These are phyloP conservation scores for Lycaon pictus DNA, from an alignment of 2,113 vertebrate genomes.

Conservation along the genomic window DNA sequence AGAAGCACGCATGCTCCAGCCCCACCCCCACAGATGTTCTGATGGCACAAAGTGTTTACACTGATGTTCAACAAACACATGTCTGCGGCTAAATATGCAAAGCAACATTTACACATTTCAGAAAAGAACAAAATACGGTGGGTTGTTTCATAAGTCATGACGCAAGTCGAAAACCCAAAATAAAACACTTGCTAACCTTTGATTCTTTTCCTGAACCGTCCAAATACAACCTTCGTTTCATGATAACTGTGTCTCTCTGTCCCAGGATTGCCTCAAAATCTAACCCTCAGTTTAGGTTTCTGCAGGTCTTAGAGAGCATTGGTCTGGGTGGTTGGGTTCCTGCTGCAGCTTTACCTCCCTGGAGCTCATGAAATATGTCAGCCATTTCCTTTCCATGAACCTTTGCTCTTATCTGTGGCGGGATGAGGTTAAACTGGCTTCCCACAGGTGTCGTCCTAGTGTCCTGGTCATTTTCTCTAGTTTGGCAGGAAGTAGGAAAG, in stretches of 20 bases:
- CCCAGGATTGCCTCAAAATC: accelerated
- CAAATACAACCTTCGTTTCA: accelerated
- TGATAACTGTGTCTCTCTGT: accelerated
- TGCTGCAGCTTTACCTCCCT: accelerated
- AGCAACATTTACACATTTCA: not conserved
- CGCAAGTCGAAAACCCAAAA: not conserved
- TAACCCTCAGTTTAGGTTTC: not conserved
- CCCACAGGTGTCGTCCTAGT: not conserved
- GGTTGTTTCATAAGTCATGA: accelerated
- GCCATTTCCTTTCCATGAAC: not conserved
- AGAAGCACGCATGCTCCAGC: not conserved
- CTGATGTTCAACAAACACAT: no score
- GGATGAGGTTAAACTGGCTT: no score
- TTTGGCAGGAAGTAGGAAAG: not conserved
- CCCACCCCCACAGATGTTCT: accelerated
- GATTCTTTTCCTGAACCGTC: not conserved
- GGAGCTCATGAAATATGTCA: accelerated
- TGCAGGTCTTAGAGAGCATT: not conserved
- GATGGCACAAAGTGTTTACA: accelerated
- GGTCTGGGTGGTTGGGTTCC: accelerated
- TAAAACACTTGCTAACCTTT: accelerated
- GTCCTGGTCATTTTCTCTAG: not conserved
- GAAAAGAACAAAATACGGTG: not conserved
- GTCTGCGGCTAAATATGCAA: not conserved
- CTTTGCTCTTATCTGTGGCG: accelerated